Base-by-base conservation (phyloP, 2,888 invertebrate species). In the Noctua comes region DNA sequence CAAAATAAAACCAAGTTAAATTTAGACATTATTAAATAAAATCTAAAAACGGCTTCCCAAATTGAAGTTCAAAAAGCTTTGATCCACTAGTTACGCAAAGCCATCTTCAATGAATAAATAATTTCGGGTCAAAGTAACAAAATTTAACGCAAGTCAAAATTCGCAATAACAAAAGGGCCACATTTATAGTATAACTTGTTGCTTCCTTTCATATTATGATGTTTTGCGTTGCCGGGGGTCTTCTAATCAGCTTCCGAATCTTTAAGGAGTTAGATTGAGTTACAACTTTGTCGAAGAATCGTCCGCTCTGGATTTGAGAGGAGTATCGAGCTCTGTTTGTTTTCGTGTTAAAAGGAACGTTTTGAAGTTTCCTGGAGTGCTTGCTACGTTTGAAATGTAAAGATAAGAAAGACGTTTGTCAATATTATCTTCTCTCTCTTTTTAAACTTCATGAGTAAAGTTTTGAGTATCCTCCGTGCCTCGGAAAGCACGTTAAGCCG, bases 181-280 rank as follows among this genome's bases (percentile, higher is more conserved):
- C 82, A 88, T 91, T 90, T 89, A 87, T 87, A 89, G 88, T 86
- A 90, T 88, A 89, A 93, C 93, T 93, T 93, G 93, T 93, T 93
- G 93, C 91, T 91, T 89, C 89, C 88, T 83, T 83, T 84, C 54
- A 88, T 90, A 91, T 90, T 88, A 86, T 85, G 76, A 90, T 89
- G 91, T 92, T 90, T 86, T 89, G 87, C 85, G 72, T 86, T 88
- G 88, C 90, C 90, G 74, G 80, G 80, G 89, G 90, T 89, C 83
- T 83, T 91, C 90, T 93, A 93, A 94, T 93, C 93, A 92, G 90
- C 87, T 92, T 88, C 89, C 89, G 80, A 93, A 94, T 93, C 92
- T 93, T 92, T 91, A 88, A 90, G 85, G 91, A 94, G 93, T 94
- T 93, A 92, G 91, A 93, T 94, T 92, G 92, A 93, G 92, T 93